Evolutionary conservation across 1,140 invertebrate genomes (phyloP).

Genomic region (Tetramorium simillimum): DNA sequence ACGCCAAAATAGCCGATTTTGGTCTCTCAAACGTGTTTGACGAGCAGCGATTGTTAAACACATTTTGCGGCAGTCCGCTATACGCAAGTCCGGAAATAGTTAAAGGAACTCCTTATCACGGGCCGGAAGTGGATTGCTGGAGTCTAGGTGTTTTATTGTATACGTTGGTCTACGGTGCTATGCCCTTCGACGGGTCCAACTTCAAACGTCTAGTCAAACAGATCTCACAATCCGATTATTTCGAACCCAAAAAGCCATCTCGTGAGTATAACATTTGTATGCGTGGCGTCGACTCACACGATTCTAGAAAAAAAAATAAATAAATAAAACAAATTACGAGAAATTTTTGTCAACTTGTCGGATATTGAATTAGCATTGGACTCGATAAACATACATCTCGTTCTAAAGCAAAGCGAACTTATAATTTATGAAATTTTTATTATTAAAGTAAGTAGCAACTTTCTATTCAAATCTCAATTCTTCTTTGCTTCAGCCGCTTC

Average conservation of each 20-base stretch:
- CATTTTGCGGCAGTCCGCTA: conserved; percentile 98
- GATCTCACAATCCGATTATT: conserved; percentile 98
- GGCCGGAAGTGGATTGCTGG: conserved; percentile 98
- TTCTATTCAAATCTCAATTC: background rate
- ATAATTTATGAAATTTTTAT: background rate
- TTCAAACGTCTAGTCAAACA: conserved; percentile 98
- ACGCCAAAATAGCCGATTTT: conserved; percentile 99
- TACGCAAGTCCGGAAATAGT: conserved; percentile 99
- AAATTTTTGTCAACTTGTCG: conserved; percentile 12
- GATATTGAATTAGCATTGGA: conserved; percentile 8
- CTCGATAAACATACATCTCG: background rate
- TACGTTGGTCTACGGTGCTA: conserved; percentile 99
- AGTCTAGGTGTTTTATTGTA: conserved; percentile 98
- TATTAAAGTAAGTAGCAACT: background rate
- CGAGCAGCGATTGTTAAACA: conserved; percentile 94
- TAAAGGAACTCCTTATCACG: conserved; percentile 98
- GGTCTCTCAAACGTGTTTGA: conserved; percentile 99
- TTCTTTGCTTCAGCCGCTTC: conserved; percentile 92
- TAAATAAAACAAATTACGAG: background rate
- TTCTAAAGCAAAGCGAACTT: background rate
- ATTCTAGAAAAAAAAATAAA: background rate
- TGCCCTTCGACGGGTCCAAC: conserved; percentile 99
- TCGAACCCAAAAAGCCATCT: conserved; percentile 97
- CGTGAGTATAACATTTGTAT: conserved; percentile 86
- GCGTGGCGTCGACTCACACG: no score